Base-by-base conservation (phyloP, 2,113 vertebrate species). In the Anoplopoma fimbria region DNA sequence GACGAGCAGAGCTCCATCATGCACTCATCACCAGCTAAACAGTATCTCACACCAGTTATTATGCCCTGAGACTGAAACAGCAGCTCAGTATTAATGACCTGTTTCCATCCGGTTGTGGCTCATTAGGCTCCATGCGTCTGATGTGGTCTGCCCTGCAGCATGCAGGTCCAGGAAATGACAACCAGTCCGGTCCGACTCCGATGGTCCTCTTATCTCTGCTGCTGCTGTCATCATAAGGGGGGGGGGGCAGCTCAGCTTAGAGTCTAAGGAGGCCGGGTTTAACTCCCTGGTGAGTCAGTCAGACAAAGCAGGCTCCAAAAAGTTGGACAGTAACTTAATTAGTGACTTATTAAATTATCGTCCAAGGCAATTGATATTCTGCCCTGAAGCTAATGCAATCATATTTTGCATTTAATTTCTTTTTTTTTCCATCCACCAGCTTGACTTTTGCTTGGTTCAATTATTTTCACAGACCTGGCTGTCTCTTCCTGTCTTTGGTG, bases 241-340 rank as follows among this genome's bases (percentile, higher is more conserved):
- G 21, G 67, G 76, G 69, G 60, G 82, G 69, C 68, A 73, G 84
- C 75, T 84, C 67, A 42, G 58, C 33, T 29, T 19, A 38, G 57
- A 84, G 73, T 79, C 71, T 69, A 27, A 67, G 64, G 75, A 86
- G 82, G 71, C 58, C 47, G 74, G 72, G 62, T 82, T 79, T 75
- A 85, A 85, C 78, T 93, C 88, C 85, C 88, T 29, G 73, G 77
- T 78, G 82, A 87, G 83, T 87, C 81, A 91, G 84, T 88, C 77
- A 79, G 83, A 91, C 86, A 90, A 88, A 83, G 72, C 72, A 51
- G 76, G 75, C 84, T 89, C 88, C 84, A 83, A 87, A 91, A 92
- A 88, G 88, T 88, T 93, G 77, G 84, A 84, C 84, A 86, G 79
- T 92, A 94, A 94, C 92, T 93, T 92, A 89, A 95, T 95, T 94